Base-by-base conservation (phyloP, 1,140 invertebrate genomes). In the Rhizoglyphus robini region DNA sequence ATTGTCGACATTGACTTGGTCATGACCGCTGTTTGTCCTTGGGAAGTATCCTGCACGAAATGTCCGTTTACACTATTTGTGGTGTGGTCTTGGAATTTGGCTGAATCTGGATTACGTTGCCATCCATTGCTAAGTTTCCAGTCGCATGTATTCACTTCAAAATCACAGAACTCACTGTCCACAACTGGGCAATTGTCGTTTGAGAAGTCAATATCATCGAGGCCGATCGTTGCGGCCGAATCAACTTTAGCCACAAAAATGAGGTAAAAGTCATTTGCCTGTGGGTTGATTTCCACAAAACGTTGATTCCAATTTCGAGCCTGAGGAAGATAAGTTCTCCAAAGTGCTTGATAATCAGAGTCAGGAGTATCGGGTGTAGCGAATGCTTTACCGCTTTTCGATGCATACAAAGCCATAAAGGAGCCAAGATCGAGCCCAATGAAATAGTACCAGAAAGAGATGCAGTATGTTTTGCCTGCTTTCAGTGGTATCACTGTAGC, bases 361-460 rank as follows among this genome's bases (percentile, higher is more conserved):
- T 13, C 57, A 54, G 8, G 5, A 34, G 8, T 59, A 5, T 38
- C n/a, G n/a, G 57, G 25, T 8, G 13, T 13, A 8, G 8, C 23
- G 4, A 20, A 4, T 31, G 57, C 57, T 4, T 59, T 59, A 18
- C 25, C 34, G n/a, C 18, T 59, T 5, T 27, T 59, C n/a, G 5
- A 27, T 4, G 5, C 25, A 38, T 11, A 59, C 5, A 59, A 8
- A 4, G 4, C 57, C 30, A 27, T 29, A n/a, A 60, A 60, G 31
- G 29, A 34, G 29, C 2, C 15, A 4, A 23, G 15, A 32, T 34
- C 15, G 13, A 60, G 31, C 2, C 32, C 32, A 34, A 60, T 11
- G 29, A 60, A 60, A 46, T 60, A 60, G 27, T 34, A 38, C 58
- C 58, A 60, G 29, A 60, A 60, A 20, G 58, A 34, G 27, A 60